Evolutionary conservation across 1,140 invertebrate genomes (phyloP).

Genomic region (Drosophila gunungcola): DNA sequence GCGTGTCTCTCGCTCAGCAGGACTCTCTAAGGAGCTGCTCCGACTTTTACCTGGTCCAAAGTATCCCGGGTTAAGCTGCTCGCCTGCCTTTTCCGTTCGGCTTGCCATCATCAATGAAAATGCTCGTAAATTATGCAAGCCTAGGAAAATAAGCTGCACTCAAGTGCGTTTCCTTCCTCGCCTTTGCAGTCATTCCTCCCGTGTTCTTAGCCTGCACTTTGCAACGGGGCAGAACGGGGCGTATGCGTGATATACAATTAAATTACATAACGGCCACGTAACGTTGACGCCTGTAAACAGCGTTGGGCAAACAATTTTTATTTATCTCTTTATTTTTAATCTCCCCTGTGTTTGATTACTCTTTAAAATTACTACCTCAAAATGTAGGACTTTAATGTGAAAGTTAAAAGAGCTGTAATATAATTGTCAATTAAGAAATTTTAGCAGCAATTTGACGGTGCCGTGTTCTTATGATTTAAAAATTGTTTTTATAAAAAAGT

Average conservation of each 20-base stretch:
- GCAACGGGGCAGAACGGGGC: slow-evolving; percentile 1
- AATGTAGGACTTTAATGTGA: too few relatives aligned
- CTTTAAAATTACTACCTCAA: too few relatives aligned
- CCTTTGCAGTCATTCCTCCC: not conserved
- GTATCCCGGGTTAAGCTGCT: slow-evolving; percentile 37
- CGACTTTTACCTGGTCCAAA: slow-evolving; percentile 44
- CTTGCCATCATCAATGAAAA: slow-evolving; percentile 77
- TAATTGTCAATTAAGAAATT: too few relatives aligned
- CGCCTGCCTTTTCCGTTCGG: slow-evolving; percentile 43
- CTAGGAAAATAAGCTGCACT: slow-evolving; percentile 82
- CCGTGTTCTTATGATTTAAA: too few relatives aligned
- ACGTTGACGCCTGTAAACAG: slow-evolving; percentile 9
- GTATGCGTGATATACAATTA: slow-evolving; percentile 46
- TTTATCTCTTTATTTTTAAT: not conserved
- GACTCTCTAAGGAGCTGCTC: slow-evolving; percentile 17
- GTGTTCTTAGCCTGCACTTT: slow-evolving; percentile 20
- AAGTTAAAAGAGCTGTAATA: too few relatives aligned
- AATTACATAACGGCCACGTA: slow-evolving; percentile 25
- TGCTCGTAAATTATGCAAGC: slow-evolving; percentile 78
- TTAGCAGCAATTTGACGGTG: too few relatives aligned
- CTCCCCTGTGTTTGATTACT: slow-evolving; percentile 1
- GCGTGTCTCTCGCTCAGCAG: slow-evolving; percentile 42
- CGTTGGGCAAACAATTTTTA: not conserved
- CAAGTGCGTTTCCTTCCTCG: slow-evolving; percentile 54
- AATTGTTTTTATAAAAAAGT: too few relatives aligned